Base-by-base conservation (phyloP, 2,797 vertebrate species). In the Thalassophryne amazonica region DNA sequence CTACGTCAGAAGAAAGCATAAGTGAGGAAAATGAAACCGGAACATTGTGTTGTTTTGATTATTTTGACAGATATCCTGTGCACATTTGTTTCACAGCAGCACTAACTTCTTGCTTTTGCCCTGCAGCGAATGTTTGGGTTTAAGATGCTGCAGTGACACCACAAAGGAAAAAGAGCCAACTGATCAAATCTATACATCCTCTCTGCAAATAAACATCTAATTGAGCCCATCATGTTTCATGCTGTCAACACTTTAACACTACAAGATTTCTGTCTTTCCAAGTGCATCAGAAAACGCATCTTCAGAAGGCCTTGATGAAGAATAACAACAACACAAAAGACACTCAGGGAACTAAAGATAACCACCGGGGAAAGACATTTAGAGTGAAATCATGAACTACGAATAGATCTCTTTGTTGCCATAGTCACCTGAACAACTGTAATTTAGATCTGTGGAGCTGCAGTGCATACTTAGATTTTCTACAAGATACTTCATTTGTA, bases 381-480 rank as follows among this genome's bases (percentile, higher is more conserved):
- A 10, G 33, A 39, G 47, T 53, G 53, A 78, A 81, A 80, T 74
- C 74, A 70, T 60, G 42, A 74, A 63, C 74, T 66, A 70, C 40
- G 84, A 80, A 83, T 77, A 86, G 63, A 78, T 19, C 32, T 57
- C 58, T 71, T 69, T 58, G 80, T 86, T 86, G 79, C 75, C 74
- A 84, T 83, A 73, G 84, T 24, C 72, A 85, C 78, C 73, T 75
- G 69, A 57, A 57, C 43, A 54, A 42, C 43, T 67, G 54, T 48
- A 52, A 45, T 74, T 76, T 45, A 56, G 72, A 69, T 45, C 46
- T 37, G 50, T 51, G 50, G 40, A 66, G 47, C 36, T 56, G 33
- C 42, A 43, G 30, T 34, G 39, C 42, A 53, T 43, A 27, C 73
- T 53, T 34, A n/a, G n/a, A n/a, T n/a, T n/a, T n/a, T n/a, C n/a